Conservation (phyloP, 1,140 invertebrate genomes). For the Drosophila athabasca region DNA sequence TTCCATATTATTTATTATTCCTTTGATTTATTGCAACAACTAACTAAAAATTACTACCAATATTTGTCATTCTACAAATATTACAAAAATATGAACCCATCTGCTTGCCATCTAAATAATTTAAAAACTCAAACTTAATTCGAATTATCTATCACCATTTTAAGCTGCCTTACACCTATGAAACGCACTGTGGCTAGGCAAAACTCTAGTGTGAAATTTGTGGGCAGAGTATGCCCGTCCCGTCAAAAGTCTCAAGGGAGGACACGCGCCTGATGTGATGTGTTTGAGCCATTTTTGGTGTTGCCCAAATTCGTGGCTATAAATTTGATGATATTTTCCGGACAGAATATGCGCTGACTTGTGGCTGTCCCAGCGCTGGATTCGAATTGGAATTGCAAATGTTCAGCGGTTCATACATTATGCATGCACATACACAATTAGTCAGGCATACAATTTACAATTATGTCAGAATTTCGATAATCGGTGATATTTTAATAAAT, state of each 20-base stretch:
- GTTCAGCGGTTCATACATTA: slow-evolving; percentile 16
- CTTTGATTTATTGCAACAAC: no score
- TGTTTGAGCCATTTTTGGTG: slow-evolving; percentile 9
- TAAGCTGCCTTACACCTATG: no score
- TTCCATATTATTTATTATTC: no score
- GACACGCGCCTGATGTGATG: not conserved
- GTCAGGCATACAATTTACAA: slow-evolving; percentile 1
- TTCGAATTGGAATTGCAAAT: slow-evolving; percentile 44
- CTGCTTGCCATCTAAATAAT: no score
- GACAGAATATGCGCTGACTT: slow-evolving; percentile 23
- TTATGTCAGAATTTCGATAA: slow-evolving; percentile 12
- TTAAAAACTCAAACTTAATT: no score
- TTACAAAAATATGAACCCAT: no score
- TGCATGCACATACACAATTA: slow-evolving; percentile 41
- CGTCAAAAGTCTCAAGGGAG: slow-evolving; percentile 13
- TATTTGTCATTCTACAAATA: no score
- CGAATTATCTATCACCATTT: no score
- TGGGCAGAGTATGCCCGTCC: slow-evolving; percentile 4
- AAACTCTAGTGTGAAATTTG: not conserved
- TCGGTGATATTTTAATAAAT: not conserved
- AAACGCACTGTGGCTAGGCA: no score
- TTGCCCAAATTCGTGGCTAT: slow-evolving; percentile 3
- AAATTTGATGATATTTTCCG: slow-evolving; percentile 35
- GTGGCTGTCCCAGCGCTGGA: slow-evolving; percentile 21
- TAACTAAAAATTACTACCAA: no score